Conservation (phyloP, 2,888 invertebrate genomes). For the Sarcophaga subvicina region DNA sequence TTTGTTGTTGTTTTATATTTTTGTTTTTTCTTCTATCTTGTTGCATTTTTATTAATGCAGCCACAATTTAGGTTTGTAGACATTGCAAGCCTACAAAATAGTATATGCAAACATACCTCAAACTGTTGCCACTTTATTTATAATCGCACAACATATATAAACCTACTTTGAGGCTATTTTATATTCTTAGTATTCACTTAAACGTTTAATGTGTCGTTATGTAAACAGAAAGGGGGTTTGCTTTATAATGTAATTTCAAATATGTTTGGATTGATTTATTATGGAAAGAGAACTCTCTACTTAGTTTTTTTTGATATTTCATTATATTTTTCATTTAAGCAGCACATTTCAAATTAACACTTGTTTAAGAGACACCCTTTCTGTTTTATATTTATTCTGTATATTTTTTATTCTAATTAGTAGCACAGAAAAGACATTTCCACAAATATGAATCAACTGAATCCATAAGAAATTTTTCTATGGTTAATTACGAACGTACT, state of each 20-base stretch:
- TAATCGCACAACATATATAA: not conserved
- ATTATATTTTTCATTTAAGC: too few relatives aligned
- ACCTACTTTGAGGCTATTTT: not conserved
- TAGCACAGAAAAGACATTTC: not conserved
- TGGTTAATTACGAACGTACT: too few relatives aligned
- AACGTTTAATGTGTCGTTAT: not conserved
- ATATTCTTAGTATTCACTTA: not conserved
- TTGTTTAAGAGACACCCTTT: not conserved
- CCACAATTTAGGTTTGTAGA: not conserved
- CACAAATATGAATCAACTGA: not conserved
- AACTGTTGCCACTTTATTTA: not conserved
- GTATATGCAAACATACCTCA: not conserved
- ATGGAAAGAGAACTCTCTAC: too few relatives aligned
- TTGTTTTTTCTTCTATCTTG: conserved; percentile 6
- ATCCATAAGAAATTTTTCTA: too few relatives aligned
- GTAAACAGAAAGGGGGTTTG: not conserved
- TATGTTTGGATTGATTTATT: too few relatives aligned
- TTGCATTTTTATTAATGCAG: not conserved
- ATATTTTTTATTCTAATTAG: not conserved
- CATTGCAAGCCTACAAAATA: too few relatives aligned
- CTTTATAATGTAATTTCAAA: not conserved
- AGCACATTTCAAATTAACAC: not conserved
- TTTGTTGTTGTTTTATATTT: too few relatives aligned
- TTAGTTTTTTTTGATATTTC: too few relatives aligned
- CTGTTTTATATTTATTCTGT: not conserved